These are phyloP conservation scores for Carcinoscorpius rotundicauda DNA, from an alignment of 1,140 invertebrate genomes.

Conservation along the genomic window DNA sequence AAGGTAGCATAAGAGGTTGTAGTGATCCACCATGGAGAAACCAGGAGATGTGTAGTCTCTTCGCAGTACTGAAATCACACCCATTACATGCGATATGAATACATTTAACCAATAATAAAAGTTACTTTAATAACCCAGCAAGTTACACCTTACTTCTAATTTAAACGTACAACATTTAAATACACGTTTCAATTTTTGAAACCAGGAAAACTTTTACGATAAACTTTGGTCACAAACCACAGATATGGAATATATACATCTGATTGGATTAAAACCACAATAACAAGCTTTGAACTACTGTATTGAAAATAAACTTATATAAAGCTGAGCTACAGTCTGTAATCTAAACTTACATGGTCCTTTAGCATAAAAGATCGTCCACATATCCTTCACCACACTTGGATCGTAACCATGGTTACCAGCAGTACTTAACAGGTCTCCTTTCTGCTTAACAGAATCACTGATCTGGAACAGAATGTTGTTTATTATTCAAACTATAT, in stretches of 20 bases:
- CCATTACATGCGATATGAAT: neutral
- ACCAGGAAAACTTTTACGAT: too few relatives aligned
- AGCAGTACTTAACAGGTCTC: neutral
- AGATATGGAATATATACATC: neutral
- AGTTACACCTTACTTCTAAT: neutral
- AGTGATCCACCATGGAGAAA: conserved; percentile 20
- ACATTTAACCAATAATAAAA: conserved; percentile 4
- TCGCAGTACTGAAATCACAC: conserved; percentile 1
- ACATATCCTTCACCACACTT: conserved; percentile 28
- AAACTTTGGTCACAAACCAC: neutral
- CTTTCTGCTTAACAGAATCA: neutral
- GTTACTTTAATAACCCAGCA: neutral
- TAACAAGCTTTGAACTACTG: neutral
- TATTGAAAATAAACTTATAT: neutral
- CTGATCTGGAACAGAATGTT: neutral
- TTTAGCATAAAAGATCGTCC: conserved; percentile 33
- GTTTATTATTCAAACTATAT: too few relatives aligned
- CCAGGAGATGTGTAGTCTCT: conserved; percentile 4
- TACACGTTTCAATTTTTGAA: neutral
- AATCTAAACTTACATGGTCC: conserved; percentile 27
- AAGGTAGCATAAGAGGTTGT: conserved; percentile 21
- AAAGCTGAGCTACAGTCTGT: neutral
- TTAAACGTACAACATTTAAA: neutral
- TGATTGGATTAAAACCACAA: neutral
- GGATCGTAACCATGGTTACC: conserved; percentile 33